Conservation (phyloP, 1,140 invertebrate species). For the Drosophila sp. region DNA sequence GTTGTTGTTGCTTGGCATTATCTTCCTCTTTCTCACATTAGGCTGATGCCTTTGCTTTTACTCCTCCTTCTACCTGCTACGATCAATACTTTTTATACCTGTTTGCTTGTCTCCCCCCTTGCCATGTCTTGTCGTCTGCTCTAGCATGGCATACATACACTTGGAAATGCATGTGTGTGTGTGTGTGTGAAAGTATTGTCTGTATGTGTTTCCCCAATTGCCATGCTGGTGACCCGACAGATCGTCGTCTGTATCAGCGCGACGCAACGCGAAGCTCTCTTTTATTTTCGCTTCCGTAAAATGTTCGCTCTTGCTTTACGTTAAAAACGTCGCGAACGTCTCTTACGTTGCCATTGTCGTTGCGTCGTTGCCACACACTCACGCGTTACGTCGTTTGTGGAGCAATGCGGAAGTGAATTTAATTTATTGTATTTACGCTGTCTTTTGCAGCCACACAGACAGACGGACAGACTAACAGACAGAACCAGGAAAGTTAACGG, state of each 20-base stretch:
- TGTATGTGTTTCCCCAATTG: conserved; percentile 56
- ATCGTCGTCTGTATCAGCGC: conserved; percentile 39
- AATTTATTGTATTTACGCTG: conserved; percentile 84
- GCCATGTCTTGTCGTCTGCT: conserved; percentile 12
- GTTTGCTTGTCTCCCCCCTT: conserved; percentile 52
- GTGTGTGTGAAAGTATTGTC: conserved; percentile 26
- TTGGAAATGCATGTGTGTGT: conserved; percentile 3
- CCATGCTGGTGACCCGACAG: conserved; percentile 58
- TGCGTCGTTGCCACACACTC: conserved; percentile 44
- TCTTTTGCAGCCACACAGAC: conserved; percentile 50
- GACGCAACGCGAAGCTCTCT: conserved; percentile 44
- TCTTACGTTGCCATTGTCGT: conserved; percentile 37
- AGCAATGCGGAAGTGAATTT: conserved; percentile 85
- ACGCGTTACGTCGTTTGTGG: conserved; percentile 78
- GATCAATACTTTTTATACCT: conserved; percentile 78
- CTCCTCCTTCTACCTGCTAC: conserved; percentile 36
- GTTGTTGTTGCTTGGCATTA: conserved; percentile 49
- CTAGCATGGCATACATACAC: conserved; percentile 24
- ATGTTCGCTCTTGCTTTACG: conserved; percentile 61
- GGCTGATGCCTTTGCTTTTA: conserved; percentile 27
- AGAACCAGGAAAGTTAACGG: conserved; percentile 55
- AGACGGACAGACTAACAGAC: conserved; percentile 4
- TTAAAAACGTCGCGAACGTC: conserved; percentile 40
- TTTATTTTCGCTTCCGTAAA: conserved; percentile 60
- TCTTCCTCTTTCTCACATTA: conserved; percentile 64